Percentiles rank a stretch among this genome's conserved stretches.
Evolutionary conservation across 2,797 vertebrate genomes (phyloP).

Genomic region (Triplophysa yarkandensis): DNA sequence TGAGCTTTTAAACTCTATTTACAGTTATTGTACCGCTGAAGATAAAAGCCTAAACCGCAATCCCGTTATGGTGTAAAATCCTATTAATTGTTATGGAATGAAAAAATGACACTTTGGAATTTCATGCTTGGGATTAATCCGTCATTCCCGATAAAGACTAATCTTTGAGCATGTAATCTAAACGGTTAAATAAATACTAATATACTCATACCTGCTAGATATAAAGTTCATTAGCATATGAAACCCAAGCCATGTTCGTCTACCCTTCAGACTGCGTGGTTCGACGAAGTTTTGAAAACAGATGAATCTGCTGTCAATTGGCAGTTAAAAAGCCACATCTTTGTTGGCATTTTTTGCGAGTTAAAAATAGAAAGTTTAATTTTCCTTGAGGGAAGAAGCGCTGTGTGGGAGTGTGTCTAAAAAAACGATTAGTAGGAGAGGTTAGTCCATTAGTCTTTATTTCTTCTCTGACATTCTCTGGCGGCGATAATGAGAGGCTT

Average conservation of each 20-base stretch:
- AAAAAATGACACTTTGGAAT: constrained; percentile 71
- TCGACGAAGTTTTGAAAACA: constrained; percentile 51
- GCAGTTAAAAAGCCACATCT: constrained; percentile 15
- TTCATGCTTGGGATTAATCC: constrained; percentile 77
- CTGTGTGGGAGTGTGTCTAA: constrained; percentile 60
- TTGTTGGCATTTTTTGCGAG: constrained; percentile 44
- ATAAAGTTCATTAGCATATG: constrained; percentile 56
- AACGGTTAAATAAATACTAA: constrained; percentile 67
- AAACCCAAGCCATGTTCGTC: constrained; percentile 41
- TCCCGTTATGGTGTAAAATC: constrained; percentile 71
- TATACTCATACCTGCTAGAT: constrained; percentile 52
- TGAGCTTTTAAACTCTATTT: constrained; percentile 78
- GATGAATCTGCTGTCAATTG: constrained; percentile 43
- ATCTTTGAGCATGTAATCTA: constrained; percentile 72
- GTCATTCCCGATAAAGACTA: constrained; percentile 71
- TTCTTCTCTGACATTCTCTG: constrained; percentile 67
- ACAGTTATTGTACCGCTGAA: constrained; percentile 68
- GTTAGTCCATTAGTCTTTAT: constrained; percentile 75
- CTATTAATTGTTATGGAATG: constrained; percentile 69
- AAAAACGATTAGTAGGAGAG: constrained; percentile 69
- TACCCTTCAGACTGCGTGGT: constrained; percentile 35
- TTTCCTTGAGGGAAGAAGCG: constrained; percentile 61
- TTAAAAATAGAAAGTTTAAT: constrained; percentile 70
- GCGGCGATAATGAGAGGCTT: constrained; percentile 68
- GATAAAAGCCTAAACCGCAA: constrained; percentile 75